Base-by-base conservation (phyloP, 2,888 invertebrate species). In the Cephus spinipes region DNA sequence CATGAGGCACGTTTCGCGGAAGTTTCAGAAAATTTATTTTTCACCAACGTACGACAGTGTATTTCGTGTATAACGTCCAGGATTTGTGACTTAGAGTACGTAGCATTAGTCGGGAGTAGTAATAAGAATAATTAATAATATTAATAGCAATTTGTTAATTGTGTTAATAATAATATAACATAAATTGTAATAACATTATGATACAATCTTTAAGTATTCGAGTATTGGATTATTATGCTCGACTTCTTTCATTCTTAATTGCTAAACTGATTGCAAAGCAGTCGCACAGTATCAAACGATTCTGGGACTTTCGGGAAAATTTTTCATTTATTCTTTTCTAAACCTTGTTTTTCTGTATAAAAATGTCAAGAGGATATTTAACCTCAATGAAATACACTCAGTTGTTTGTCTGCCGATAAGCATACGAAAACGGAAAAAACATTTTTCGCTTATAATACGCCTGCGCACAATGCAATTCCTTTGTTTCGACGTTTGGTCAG, bases 1-100 rank as follows among this genome's bases (percentile, higher is more conserved):
- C 23, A 55, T 23, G 55, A 55, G 55, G 55, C 55, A 55, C 55
- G 9, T 55, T 55, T 55, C 55, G 23, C 23, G 23, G 23, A 55
- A 55, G 23, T 80, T 78, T 75, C 78, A 34, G 79, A 77, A 75
- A 81, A 79, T 83, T 82, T 84, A 84, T 82, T 81, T 80, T 32
- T 79, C 79, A 77, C 80, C 74, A 23, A 34, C 68, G 77, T 74
- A 76, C 76, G 80, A 81, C 79, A 80, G 74, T 77, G 76, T 77
- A 82, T 81, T 83, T 79, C 78, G 81, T 83, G 84, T 80, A 83
- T 82, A 84, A 84, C 79, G 78, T 79, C 76, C 79, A 81, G 75
- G 73, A 36, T 76, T 77, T 74, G 40, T 40, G 78, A 80, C 79
- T 81, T 81, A 79, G 69, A 77, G 74, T 81, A 79, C 33, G 40